Base-by-base conservation (phyloP, 2,888 invertebrate genomes). In the Chorisops tibialis region DNA sequence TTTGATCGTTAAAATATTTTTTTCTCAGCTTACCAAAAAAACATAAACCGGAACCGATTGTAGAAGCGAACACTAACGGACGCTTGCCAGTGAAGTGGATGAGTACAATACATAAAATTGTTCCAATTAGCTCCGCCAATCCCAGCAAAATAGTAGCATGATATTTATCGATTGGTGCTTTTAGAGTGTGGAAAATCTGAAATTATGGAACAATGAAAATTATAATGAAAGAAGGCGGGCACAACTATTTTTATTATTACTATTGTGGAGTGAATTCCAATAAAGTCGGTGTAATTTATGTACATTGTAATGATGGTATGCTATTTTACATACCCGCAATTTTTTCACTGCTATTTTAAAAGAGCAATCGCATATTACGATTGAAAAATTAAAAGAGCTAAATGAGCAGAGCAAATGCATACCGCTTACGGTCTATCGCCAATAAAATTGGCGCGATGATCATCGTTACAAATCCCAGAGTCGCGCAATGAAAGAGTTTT, bases 51-150 rank as follows among this genome's bases (percentile, higher is more conserved):
- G 83, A 84, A n/a, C 86, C 87, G 0, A 81, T 74, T 0, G 88
- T 83, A 0, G 90, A 89, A 21, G 86, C 72, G 54, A 90, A 81
- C 0, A 85, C 83, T 39, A 91, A 74, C 0, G 83, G 82, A 9
- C 91, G 79, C 72, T 91, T 91, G 2, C 91, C 91, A 0, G 85
- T 83, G 68, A 85, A 85, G 68, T 87, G 88, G 0, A 91, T 86
- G 5, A 87, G 76, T 4, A 81, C 61, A 0, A 89, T 87, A 68
- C 89, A 89, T 5, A 84, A 66, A 3, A 84, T 73, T 0, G 87
- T 83, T 0, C 89, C 89, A 1, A 86, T 61, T 54, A 91, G 79
- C 75, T 91, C 87, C 1, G 86, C 82, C 11, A 86, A 75, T 0
- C 90, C 91, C 22, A 91, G 78, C 24, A 88, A 77, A 39, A 89